Percentiles rank a stretch among this genome's conserved stretches.
Conservation (phyloP, 2,113 vertebrate genomes). For the Triplophysa dalaica region DNA sequence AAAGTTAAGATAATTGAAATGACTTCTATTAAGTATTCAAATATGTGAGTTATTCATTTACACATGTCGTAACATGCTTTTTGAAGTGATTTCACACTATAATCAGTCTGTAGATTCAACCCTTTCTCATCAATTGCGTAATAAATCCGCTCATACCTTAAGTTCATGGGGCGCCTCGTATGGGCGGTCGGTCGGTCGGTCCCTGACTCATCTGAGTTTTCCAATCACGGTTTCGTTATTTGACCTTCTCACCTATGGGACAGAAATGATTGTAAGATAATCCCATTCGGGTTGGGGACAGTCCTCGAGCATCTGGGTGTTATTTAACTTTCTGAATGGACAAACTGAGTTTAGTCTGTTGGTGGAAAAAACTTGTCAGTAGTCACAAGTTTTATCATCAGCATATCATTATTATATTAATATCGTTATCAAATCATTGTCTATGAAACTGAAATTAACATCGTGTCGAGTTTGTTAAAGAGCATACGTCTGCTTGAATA, state of each 20-base stretch:
- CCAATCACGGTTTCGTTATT: slow-evolving; percentile 10
- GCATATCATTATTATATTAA: neutral
- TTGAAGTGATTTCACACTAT: too few relatives aligned
- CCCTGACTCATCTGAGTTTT: slow-evolving; percentile 46
- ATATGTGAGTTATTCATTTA: too few relatives aligned
- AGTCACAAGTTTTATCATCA: too few relatives aligned
- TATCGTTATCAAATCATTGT: neutral
- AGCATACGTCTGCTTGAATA: neutral
- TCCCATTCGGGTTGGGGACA: slow-evolving; percentile 10
- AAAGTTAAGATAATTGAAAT: too few relatives aligned
- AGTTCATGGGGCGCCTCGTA: slow-evolving; percentile 5
- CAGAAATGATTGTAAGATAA: slow-evolving; percentile 1
- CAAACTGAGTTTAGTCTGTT: neutral
- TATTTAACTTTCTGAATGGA: slow-evolving; percentile 7
- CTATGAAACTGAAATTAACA: neutral
- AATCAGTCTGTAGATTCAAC: too few relatives aligned
- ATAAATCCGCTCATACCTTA: slow-evolving; percentile 47
- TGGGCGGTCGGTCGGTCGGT: neutral
- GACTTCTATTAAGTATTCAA: too few relatives aligned
- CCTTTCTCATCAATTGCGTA: too few relatives aligned
- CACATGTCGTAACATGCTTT: too few relatives aligned
- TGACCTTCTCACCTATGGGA: slow-evolving; percentile 23
- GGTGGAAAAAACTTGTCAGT: too few relatives aligned
- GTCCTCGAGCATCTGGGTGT: neutral
- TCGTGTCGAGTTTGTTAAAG: neutral